Evolutionary conservation across 1,140 invertebrate genomes (phyloP), one percentile per base, ranked within the genome.

Genomic region (Uloborus diversus): DNA sequence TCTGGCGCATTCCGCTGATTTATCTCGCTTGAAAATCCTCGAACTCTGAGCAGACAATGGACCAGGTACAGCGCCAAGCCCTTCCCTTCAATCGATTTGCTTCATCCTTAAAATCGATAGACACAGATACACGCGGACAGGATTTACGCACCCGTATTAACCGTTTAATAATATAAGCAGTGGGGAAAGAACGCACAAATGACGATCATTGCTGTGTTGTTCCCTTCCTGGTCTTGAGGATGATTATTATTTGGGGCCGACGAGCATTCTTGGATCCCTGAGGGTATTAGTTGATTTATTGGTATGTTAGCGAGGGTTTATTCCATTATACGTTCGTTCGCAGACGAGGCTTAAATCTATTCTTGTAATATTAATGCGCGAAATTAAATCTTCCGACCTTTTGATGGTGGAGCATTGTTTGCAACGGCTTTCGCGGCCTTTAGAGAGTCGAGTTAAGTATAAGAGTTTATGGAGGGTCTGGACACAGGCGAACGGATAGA

Each of bases 81-180:
- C 37, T 42, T 13, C 17, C 37, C 37, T 13, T 27, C 37, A 47
- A 51, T 4, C 32, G 51, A 37, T 53, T 70, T 53, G 49, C 49
- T 70, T n/a, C 4, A 42, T 9, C 37, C 20, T n/a, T 47, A 20
- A 68, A 70, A 70, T 70, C 68, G 68, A 70, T 70, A 57, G 7
- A 35, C 51, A 28, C 42, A 35, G 28, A 64, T 35, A 27, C 61
- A 68, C 37, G 37, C 17, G 17, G 9, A 42, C 9, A 42, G 37
- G 37, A 42, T 68, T 53, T 68, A 68, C 47, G 35, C 33, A 47
- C 65, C n/a, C 68, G 68, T 70, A 70, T 70, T 70, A 70, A 70
- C 51, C 68, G 28, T 70, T 70, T 70, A 70, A 70, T 70, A 70
- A 70, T 59, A 70, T 57, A 56, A 70, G 33, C 51, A 33, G 53